phyloP scores from a whole-genome alignment of 2,113 vertebrate species.

The Polypterus bichir region DNA sequence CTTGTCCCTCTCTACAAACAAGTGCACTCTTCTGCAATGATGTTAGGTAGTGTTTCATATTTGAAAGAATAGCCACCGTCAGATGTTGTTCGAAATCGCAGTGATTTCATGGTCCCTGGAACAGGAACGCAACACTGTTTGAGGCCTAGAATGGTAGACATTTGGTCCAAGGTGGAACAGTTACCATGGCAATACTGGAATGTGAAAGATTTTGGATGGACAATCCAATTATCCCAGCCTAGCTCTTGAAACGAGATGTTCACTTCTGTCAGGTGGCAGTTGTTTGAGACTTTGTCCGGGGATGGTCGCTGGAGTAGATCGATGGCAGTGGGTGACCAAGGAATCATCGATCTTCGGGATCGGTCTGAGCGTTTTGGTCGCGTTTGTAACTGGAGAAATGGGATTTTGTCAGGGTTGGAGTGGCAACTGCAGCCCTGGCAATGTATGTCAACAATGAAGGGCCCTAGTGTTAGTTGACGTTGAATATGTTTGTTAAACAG shows the following conservation, averaged over 20 bases:
- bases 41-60: constrained; percentile 76
- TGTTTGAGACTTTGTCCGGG: constrained; percentile 34
- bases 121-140: constrained; percentile 72
- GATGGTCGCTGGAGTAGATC: constrained; percentile 61
- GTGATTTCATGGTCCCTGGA: constrained; percentile 69
- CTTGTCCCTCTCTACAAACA: constrained; percentile 49
- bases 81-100: constrained; percentile 73
- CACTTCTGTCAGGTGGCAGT: constrained; percentile 61
- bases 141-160: constrained; percentile 48
- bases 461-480: constrained; percentile 27
- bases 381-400: constrained; percentile 64
- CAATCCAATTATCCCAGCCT: constrained; percentile 86
- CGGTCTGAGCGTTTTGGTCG: constrained; percentile 31
- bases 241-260: constrained; percentile 82
- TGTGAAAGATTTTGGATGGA: constrained; percentile 67
- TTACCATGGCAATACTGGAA: constrained; percentile 82
- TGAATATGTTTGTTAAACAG: constrained; percentile 31
- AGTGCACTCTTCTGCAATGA: constrained; percentile 74
- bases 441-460: constrained; percentile 60
- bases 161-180: constrained; percentile 46
- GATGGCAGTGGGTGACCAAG: constrained; percentile 64
- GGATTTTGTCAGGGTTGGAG: constrained; percentile 44
- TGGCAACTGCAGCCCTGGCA: constrained; percentile 58
- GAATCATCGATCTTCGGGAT: constrained; percentile 40
- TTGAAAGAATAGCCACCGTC: constrained; percentile 82